A percentile compares a stretch with the other conserved stretches of the same genome.
Conservation (phyloP, 2,797 vertebrate species). For the Pyrocephalus nanus region DNA sequence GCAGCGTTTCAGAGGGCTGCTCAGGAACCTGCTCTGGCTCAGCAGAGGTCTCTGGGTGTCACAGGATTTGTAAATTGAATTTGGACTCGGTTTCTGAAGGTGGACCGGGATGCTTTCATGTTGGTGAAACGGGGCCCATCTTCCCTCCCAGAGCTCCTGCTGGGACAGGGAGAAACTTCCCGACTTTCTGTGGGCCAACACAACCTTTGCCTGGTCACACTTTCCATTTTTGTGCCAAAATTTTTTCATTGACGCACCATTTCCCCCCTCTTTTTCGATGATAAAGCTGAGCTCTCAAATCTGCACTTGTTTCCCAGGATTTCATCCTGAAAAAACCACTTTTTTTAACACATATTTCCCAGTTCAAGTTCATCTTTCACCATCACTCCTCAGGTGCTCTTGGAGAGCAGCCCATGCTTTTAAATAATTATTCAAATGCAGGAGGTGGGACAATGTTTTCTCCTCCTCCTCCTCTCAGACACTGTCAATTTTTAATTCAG, state of each 20-base stretch:
- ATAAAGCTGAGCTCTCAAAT: background rate
- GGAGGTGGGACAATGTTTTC: background rate
- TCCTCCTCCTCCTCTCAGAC: background rate
- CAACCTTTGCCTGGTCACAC: background rate
- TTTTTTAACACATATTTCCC: background rate
- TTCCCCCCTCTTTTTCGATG: background rate
- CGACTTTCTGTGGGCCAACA: background rate
- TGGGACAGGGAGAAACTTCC: background rate
- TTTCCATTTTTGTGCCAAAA: background rate
- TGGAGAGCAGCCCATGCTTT: background rate
- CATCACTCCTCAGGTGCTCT: background rate
- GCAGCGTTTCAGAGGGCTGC: background rate
- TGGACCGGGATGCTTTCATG: background rate
- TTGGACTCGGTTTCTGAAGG: background rate
- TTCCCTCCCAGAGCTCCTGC: background rate
- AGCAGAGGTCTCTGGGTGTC: background rate
- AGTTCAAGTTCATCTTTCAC: background rate
- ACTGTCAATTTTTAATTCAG: background rate
- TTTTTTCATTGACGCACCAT: background rate
- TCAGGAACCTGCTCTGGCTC: background rate
- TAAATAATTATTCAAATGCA: background rate
- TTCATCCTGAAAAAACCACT: background rate
- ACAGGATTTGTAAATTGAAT: background rate
- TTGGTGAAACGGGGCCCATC: background rate
- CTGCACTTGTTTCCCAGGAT: background rate